Conservation (phyloP, 2,888 invertebrate genomes). For the Oligia strigilis region DNA sequence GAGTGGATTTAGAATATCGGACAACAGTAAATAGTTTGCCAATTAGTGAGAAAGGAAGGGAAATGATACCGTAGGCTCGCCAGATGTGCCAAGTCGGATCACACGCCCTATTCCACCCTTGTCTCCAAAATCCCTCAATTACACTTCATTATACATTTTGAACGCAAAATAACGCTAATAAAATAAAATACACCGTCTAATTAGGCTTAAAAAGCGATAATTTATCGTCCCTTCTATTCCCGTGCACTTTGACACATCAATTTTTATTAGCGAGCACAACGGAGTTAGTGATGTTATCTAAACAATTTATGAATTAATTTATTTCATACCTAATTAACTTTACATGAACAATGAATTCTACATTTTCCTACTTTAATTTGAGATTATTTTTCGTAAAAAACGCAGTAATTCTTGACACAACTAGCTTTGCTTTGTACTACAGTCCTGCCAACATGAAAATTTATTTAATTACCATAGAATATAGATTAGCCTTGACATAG, state of each 20-base stretch:
- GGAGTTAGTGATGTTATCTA: slow-evolving; percentile 39
- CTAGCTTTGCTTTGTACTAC: slow-evolving; percentile 88
- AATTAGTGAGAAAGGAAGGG: slow-evolving; percentile 77
- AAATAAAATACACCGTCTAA: slow-evolving; percentile 71
- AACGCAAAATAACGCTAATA: slow-evolving; percentile 63
- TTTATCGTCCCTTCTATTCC: slow-evolving; percentile 81
- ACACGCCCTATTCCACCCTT: slow-evolving; percentile 73
- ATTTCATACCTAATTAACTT: slow-evolving; percentile 70
- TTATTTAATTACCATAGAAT: slow-evolving; percentile 53
- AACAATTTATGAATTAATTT: slow-evolving; percentile 36
- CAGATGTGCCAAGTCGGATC: slow-evolving; percentile 82
- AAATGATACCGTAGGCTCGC: slow-evolving; percentile 72
- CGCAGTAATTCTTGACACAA: slow-evolving; percentile 86
- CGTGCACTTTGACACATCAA: slow-evolving; percentile 85
- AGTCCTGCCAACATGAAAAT: slow-evolving; percentile 74
- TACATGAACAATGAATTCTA: slow-evolving; percentile 71
- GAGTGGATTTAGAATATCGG: slow-evolving; percentile 18
- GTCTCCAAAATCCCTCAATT: slow-evolving; percentile 42
- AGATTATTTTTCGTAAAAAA: slow-evolving; percentile 81
- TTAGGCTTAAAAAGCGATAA: slow-evolving; percentile 77
- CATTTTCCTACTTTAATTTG: slow-evolving; percentile 77
- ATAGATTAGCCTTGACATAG: slow-evolving; percentile 35
- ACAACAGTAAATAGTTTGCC: slow-evolving; percentile 68
- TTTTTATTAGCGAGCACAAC: slow-evolving; percentile 72
- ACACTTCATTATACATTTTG: slow-evolving; percentile 49